These are phyloP conservation scores for Furcifer pardalis DNA, from an alignment of 2,797 vertebrate genomes.

Conservation along the genomic window DNA sequence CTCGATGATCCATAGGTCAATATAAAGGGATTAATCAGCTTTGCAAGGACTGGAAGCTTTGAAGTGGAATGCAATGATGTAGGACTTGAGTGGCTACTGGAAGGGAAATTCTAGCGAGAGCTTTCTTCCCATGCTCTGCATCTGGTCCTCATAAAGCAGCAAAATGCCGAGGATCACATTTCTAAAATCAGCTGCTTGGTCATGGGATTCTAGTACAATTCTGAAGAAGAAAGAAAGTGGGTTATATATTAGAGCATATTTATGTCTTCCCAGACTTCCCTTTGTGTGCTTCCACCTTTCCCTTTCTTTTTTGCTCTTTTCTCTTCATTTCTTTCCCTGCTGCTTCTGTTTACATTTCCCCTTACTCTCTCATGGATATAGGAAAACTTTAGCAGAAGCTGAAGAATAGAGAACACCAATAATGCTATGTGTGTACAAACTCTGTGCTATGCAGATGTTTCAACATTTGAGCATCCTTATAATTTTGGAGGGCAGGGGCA, in stretches of 20 bases:
- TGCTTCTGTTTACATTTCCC: neutral
- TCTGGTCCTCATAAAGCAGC: conserved; percentile 67
- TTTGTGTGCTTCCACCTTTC: neutral
- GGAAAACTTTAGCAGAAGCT: neutral
- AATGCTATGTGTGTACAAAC: neutral
- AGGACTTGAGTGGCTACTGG: conserved; percentile 43
- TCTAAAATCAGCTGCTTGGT: conserved; percentile 58
- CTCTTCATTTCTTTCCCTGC: neutral
- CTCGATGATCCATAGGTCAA: neutral
- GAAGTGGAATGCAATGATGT: conserved; percentile 17
- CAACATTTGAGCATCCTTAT: no score
- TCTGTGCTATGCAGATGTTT: no score
- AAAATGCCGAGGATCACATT: conserved; percentile 53
- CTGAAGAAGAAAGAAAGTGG: neutral
- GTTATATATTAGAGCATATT: conserved; percentile 59
- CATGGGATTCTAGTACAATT: conserved; percentile 64
- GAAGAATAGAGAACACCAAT: neutral
- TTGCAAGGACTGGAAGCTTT: conserved; percentile 1
- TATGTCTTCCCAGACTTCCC: neutral
- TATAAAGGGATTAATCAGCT: neutral
- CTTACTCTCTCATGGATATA: neutral
- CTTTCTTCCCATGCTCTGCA: conserved; percentile 56
- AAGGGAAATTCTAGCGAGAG: conserved; percentile 54
- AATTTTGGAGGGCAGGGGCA: no score
- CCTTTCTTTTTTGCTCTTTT: neutral